Conservation (phyloP, 2,113 vertebrate genomes). For the Trogon surrucura region DNA sequence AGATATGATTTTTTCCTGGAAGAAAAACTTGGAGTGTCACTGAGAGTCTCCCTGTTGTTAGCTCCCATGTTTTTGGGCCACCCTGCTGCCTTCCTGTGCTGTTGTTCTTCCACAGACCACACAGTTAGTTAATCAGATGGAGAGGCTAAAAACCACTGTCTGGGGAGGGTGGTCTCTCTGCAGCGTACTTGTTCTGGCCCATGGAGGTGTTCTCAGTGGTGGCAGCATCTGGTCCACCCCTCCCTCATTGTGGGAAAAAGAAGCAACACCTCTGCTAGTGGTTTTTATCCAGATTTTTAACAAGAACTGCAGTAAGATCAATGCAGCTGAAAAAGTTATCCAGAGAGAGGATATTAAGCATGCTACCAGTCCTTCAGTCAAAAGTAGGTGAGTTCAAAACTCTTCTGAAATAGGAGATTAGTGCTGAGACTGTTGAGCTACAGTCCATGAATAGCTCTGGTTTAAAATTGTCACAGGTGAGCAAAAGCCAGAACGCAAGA, state of each 20-base stretch:
- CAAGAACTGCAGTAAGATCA: neutral
- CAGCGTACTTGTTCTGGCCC: accelerated
- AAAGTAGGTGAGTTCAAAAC: neutral
- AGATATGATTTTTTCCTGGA: neutral
- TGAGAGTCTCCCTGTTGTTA: neutral
- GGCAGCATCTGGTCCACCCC: neutral
- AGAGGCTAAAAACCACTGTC: neutral
- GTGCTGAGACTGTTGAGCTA: neutral
- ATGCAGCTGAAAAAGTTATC: neutral
- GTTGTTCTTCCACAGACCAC: neutral
- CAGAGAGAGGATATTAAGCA: neutral
- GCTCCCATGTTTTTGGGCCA: neutral
- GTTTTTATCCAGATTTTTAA: neutral
- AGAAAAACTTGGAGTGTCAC: neutral
- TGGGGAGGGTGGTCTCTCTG: neutral
- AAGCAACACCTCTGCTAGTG: neutral
- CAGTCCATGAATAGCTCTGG: neutral
- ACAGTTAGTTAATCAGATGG: neutral
- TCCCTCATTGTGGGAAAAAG: neutral
- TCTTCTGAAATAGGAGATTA: neutral
- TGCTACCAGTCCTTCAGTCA: neutral
- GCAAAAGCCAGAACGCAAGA: neutral
- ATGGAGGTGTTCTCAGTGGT: neutral
- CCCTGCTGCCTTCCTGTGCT: neutral
- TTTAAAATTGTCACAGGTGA: neutral